Base-by-base conservation (phyloP, 2,797 vertebrate species). In the Microhierax caerulescens region DNA sequence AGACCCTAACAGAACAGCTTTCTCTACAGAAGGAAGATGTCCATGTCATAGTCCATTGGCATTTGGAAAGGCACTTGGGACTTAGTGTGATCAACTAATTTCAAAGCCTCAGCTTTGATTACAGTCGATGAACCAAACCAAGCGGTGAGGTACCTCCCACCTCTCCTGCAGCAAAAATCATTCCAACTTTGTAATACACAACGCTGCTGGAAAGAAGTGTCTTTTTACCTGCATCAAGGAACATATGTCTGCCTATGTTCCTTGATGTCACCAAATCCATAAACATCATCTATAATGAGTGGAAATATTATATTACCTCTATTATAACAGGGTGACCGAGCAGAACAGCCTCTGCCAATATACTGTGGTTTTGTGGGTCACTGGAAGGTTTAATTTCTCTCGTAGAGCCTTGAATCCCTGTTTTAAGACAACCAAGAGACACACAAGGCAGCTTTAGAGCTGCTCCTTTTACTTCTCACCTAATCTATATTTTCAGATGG, bases 361-460 rank as follows among this genome's bases (percentile, higher is more conserved):
- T 5, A 47, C 30, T 17, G 37, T 20, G 39, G 0, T 72, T 90
- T 64, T 90, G 76, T 90, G 79, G 78, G 73, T 68, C 88, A 91
- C 2, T 2, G 48, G 41, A 68, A 86, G 57, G 69, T 90, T 95
- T 97, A 90, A 75, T 41, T 90, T 90, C 53, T 76, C 53, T 75
- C 48, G 53, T 16, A 70, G 28, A 80, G 61, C 24, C 48, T 90
- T 25, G 60, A 90, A 72, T 86, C 57, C 28, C 48, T 32, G 13
- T 76, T 95, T 88, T 92, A 96, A 93, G 88, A 88, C 76, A 88
- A 69, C 10, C 53, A 37, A 48, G 92, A 76, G 82, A 91, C 8
- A 20, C 67, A 61, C 21, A 36, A 51, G 24, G 63, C 77, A 92
- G 64, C 73, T 81, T 91, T 57, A 86, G 65, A 90, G 69, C 69